Evolutionary conservation across 2,888 invertebrate genomes (phyloP).

Genomic region (Dyspetes luteomarginatus): DNA sequence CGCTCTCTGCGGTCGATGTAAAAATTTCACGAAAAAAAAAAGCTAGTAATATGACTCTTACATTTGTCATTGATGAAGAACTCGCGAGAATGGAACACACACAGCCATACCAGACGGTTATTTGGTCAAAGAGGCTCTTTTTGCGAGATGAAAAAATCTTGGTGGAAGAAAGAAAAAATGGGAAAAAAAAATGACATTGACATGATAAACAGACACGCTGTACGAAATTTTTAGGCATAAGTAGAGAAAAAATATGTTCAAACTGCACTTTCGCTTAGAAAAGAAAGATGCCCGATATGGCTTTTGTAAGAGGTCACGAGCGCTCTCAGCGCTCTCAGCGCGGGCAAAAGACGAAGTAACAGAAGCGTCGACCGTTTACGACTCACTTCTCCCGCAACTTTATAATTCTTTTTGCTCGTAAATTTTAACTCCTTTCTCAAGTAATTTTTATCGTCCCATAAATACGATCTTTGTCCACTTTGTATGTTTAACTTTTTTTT

Average conservation of each 20-base stretch:
- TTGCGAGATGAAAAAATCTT: not conserved
- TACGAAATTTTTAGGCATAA: conserved; percentile 18
- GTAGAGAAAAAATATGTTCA: not conserved
- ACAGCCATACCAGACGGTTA: conserved; percentile 1
- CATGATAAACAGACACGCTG: not conserved
- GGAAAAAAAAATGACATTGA: not conserved
- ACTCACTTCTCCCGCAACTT: no score
- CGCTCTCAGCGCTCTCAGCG: no score
- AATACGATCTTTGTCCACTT: no score
- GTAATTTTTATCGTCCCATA: no score
- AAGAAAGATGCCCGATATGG: no score
- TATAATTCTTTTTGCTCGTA: no score
- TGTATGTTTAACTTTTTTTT: no score
- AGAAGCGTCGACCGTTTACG: no score
- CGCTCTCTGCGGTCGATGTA: conserved; percentile 30
- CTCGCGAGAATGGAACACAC: conserved; percentile 42
- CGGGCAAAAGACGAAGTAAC: not conserved
- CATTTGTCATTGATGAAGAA: conserved; percentile 54
- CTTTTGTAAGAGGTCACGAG: no score
- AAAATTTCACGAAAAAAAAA: conserved; percentile 11
- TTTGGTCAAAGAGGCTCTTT: conserved; percentile 8
- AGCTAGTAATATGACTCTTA: conserved; percentile 8
- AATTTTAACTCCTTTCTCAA: no score
- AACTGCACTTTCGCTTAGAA: conserved; percentile 37
- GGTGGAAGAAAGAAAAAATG: not conserved